Evolutionary conservation across 2,888 invertebrate genomes (phyloP).

Genomic region (Taenaris catops): DNA sequence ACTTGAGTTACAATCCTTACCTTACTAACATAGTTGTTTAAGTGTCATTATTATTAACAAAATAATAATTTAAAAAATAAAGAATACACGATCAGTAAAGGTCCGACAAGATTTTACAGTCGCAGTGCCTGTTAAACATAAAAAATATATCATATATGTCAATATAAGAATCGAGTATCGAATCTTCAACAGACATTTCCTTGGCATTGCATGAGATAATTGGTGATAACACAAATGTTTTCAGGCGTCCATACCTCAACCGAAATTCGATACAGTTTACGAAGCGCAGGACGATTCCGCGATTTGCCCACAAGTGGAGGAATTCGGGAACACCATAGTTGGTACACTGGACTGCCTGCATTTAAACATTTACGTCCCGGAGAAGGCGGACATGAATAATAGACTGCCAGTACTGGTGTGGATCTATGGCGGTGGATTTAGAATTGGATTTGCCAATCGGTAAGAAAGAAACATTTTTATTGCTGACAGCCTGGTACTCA

Average conservation of each 20-base stretch:
- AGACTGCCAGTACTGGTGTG: conserved; percentile 48
- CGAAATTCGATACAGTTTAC: conserved; percentile 31
- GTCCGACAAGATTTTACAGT: no score
- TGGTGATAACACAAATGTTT: no score
- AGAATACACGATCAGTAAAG: no score
- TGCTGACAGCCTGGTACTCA: neutral
- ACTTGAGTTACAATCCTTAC: no score
- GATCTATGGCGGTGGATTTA: conserved; percentile 55
- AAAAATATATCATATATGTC: no score
- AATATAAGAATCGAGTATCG: no score
- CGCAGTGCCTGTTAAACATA: no score
- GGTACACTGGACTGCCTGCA: conserved; percentile 77
- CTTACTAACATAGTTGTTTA: no score
- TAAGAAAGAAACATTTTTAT: neutral
- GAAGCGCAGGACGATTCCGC: conserved; percentile 31
- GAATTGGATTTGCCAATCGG: conserved; percentile 35
- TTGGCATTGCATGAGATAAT: no score
- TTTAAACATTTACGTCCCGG: conserved; percentile 80
- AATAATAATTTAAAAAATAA: no score
- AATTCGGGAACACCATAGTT: conserved; percentile 31
- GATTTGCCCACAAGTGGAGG: conserved; percentile 37
- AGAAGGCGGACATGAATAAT: conserved; percentile 26
- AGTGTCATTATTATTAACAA: no score
- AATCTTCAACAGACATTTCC: no score
- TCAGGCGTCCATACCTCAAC: conserved; percentile 31